phyloP scores from a whole-genome alignment of 2,797 vertebrate genomes.

The Parambassis ranga region DNA sequence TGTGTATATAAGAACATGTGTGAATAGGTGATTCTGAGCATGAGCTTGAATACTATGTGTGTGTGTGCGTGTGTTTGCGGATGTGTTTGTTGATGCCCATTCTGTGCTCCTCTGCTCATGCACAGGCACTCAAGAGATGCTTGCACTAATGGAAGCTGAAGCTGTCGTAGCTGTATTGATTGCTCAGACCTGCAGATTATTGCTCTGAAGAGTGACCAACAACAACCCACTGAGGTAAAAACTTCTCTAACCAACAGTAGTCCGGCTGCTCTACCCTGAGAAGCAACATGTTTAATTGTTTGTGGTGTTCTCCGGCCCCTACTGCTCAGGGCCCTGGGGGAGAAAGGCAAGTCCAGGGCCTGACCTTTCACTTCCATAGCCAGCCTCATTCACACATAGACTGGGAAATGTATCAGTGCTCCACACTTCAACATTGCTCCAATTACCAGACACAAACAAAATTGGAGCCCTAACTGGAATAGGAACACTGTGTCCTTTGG shows the following conservation, averaged over 20 bases:
- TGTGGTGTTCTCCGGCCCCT: conserved; percentile 78
- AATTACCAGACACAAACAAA: conserved; percentile 83
- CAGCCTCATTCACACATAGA: conserved; percentile 78
- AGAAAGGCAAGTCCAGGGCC: conserved; percentile 74
- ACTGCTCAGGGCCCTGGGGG: conserved; percentile 76
- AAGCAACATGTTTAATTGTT: conserved; percentile 86
- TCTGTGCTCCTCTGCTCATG: conserved; percentile 75
- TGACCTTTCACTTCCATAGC: conserved; percentile 81
- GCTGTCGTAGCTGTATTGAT: conserved; percentile 81
- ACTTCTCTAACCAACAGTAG: conserved; percentile 73
- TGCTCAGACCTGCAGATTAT: conserved; percentile 82
- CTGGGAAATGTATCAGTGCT: conserved; percentile 80
- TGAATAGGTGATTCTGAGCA: conserved; percentile 35
- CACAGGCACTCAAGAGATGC: conserved; percentile 78
- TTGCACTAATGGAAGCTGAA: conserved; percentile 78
- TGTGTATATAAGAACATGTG: conserved; percentile 34
- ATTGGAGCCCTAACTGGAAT: conserved; percentile 62
- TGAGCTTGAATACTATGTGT: conserved; percentile 58
- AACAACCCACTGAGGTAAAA: conserved; percentile 76
- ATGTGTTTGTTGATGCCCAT: conserved; percentile 65
- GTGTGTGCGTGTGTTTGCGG: conserved; percentile 24
- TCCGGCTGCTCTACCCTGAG: conserved; percentile 62
- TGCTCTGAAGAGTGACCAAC: conserved; percentile 84
- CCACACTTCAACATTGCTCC: conserved; percentile 78
- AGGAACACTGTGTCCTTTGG: conserved; percentile 51